Base-by-base conservation (phyloP, 2,113 vertebrate genomes). In the Thunnus maccoyii region DNA sequence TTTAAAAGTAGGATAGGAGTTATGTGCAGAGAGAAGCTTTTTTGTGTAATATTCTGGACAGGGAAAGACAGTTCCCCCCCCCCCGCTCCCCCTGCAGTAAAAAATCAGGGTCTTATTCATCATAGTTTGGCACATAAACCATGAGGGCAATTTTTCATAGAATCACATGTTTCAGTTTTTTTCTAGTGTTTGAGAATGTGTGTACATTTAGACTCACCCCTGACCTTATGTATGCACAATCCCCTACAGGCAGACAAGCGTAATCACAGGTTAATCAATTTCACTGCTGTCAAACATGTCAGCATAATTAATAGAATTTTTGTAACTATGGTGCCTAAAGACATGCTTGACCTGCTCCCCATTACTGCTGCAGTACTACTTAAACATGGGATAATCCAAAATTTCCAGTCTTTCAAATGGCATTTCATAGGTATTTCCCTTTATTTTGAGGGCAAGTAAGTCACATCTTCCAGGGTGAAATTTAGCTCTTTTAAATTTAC, bases 1-100 rank as follows among this genome's bases (percentile, higher is more conserved):
- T 71, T 20, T 64, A n/a, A 61, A 58, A 60, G 76, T 51, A 20
- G 58, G 14, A 50, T n/a, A 36, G 30, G 17, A 46, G 73, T 25
- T 68, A 5, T 36, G 25, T 25, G 71, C 3, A 27, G 13, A 30
- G 10, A 18, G 36, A 7, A 32, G 50, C 16, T 20, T 22, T 65
- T 14, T 44, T 18, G 27, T 66, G 52, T 52, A 30, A 30, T 48
- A 11, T 7, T 41, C 1, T 18, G 4, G 4, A 20, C 9, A 11
- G n/a, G 1, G 48, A 30, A 30, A 30, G 27, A 30, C 22, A 22
- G 22, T 22, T 1, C 22, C 22, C 22, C 22, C 22, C 22, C 22
- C 22, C 22, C 22, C 22, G 1, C 20, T 20, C 20, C 20, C 20
- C 20, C 27, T 30, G 27, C 4, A 4, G 27, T 30, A 30, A 30